Percentiles rank a stretch among this genome's conserved stretches.
Conservation (phyloP, 2,797 vertebrate species). For the Crocidura indochinensis region DNA sequence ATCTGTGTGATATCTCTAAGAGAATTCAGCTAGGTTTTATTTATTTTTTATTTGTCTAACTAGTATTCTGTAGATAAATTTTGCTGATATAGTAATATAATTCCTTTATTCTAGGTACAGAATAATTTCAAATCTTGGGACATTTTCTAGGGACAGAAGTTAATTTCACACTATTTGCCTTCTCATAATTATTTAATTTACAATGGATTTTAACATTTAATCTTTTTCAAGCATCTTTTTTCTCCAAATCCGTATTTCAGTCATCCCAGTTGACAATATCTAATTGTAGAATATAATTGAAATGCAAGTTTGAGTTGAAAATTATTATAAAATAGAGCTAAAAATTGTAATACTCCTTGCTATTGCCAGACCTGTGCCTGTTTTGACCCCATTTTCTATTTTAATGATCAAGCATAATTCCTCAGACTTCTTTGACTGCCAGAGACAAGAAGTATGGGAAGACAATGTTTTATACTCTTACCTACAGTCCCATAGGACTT, state of each 20-base stretch:
- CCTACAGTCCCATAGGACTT: not conserved
- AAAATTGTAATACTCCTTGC: not conserved
- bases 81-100: conserved; percentile 33
- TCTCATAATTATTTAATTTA: too few species aligned
- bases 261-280: not conserved
- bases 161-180: not conserved
- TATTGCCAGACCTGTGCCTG: not conserved
- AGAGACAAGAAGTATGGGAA: not conserved
- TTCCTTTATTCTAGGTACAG: conserved; percentile 6
- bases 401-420: not conserved
- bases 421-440: not conserved
- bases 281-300: not conserved
- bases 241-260: conserved; percentile 20
- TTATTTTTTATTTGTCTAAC: not conserved
- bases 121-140: conserved; percentile 28
- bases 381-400: not conserved
- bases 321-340: not conserved
- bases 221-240: conserved; percentile 30
- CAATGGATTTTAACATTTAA: conserved; percentile 34
- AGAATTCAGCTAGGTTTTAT: not conserved
- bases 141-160: conserved; percentile 25
- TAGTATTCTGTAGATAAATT: not conserved
- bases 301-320: conserved; percentile 29
- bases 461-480: not conserved
- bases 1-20: not conserved